A percentile compares a stretch with the other conserved stretches of the same genome.
phyloP scores from a whole-genome alignment of 2,888 invertebrate genomes.

The Iphiclides podalirius region DNA sequence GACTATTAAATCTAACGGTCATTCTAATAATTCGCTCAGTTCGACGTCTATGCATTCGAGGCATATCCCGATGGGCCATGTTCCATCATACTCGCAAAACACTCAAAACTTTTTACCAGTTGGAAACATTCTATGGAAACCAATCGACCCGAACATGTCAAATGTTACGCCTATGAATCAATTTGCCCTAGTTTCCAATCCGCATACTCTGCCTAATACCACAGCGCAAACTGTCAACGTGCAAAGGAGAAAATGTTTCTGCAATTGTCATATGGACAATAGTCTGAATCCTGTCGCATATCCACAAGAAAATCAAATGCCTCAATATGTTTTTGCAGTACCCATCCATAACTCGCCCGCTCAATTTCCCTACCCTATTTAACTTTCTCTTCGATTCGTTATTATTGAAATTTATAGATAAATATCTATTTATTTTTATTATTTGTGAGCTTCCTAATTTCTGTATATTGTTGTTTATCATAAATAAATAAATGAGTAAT shows the following conservation, averaged over 20 bases:
- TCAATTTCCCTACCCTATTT: slow-evolving; percentile 6
- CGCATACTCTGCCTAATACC: slow-evolving; percentile 4
- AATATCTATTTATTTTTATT: too few relatives aligned
- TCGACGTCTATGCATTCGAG: slow-evolving; percentile 8
- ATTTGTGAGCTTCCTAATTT: too few relatives aligned
- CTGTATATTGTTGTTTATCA: too few relatives aligned
- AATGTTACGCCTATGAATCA: slow-evolving; percentile 33
- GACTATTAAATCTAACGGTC: background rate
- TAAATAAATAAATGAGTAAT: too few relatives aligned
- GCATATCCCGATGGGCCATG: slow-evolving; percentile 21
- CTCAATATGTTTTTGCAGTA: slow-evolving; percentile 47
- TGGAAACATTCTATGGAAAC: slow-evolving; percentile 52
- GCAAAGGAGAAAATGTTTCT: slow-evolving; percentile 39
- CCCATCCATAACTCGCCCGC: slow-evolving; percentile 27
- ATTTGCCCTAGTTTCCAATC: slow-evolving; percentile 1
- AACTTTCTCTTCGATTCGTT: too few relatives aligned
- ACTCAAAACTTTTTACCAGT: slow-evolving; percentile 39
- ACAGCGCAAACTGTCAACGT: slow-evolving; percentile 26
- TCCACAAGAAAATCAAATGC: slow-evolving; percentile 30
- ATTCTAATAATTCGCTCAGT: background rate
- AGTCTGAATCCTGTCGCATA: slow-evolving; percentile 17
- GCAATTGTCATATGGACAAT: slow-evolving; percentile 45
- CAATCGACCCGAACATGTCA: slow-evolving; percentile 33
- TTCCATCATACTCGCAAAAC: slow-evolving; percentile 36
- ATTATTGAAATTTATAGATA: too few relatives aligned